Conservation (phyloP, 2,888 invertebrate genomes). For the Parochlus steinenii region DNA sequence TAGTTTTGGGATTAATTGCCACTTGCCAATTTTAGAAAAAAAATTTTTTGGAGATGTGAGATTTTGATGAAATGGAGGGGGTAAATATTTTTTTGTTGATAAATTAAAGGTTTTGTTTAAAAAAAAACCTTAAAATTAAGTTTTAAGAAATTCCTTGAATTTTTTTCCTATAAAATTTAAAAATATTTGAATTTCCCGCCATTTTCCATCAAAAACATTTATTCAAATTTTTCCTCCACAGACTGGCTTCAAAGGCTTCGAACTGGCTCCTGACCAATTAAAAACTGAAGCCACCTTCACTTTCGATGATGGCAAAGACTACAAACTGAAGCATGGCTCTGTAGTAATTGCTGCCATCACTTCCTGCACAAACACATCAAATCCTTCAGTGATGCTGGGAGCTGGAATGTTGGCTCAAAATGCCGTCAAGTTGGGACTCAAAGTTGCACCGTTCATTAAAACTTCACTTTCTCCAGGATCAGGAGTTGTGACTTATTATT, state of each 20-base stretch:
- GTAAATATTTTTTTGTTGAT: conserved; percentile 1
- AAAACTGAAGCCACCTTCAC: conserved; percentile 51
- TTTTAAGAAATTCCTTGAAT: background rate
- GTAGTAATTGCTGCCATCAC: conserved; percentile 97
- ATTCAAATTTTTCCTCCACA: conserved; percentile 25
- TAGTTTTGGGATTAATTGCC: too few species aligned
- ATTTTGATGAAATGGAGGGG: background rate
- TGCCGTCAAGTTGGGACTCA: conserved; percentile 79
- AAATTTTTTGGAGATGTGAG: background rate
- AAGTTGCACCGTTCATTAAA: conserved; percentile 85
- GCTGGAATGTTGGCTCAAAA: conserved; percentile 89
- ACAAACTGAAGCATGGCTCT: conserved; percentile 70
- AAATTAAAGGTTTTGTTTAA: background rate
- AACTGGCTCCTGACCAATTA: conserved; percentile 48
- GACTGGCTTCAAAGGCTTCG: conserved; percentile 89
- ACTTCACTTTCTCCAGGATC: conserved; percentile 93
- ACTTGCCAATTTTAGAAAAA: too few species aligned
- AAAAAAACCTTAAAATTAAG: background rate
- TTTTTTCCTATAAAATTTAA: background rate
- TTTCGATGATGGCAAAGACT: conserved; percentile 59
- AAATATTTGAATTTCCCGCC: background rate
- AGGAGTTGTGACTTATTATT: conserved; percentile 75
- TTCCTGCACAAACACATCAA: conserved; percentile 95
- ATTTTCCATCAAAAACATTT: background rate
- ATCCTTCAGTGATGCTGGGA: conserved; percentile 95